phyloP scores from a whole-genome alignment of 2,797 vertebrate species.

The Coranthus polyacanthus region DNA sequence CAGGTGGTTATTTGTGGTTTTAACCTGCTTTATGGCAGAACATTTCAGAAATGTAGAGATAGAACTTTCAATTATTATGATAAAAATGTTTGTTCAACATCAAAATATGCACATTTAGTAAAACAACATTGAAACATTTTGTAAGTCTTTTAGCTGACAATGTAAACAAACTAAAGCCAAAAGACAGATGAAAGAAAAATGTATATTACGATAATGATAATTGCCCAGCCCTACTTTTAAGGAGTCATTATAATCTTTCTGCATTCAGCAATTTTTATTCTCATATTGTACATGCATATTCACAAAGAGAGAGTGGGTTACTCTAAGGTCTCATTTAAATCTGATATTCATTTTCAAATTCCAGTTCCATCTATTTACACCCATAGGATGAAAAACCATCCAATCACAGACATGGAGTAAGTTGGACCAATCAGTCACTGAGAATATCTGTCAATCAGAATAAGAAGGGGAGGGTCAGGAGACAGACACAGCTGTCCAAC shows the following conservation, averaged over 20 bases:
- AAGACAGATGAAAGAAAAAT: no score
- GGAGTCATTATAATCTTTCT: background rate
- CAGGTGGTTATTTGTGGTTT: no score
- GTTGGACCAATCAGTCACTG: constrained; percentile 69
- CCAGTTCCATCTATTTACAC: constrained; percentile 9
- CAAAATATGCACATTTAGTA: no score
- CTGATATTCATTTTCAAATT: constrained; percentile 68
- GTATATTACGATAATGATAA: no score
- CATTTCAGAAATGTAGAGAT: no score
- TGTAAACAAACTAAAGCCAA: no score
- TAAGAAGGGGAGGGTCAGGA: constrained; percentile 61
- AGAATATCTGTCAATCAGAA: constrained; percentile 65
- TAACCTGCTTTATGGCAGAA: no score
- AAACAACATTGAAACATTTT: no score
- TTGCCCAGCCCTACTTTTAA: background rate
- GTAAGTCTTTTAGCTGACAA: no score
- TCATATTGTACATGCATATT: constrained; percentile 16
- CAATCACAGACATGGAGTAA: constrained; percentile 51
- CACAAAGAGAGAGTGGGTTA: constrained; percentile 7
- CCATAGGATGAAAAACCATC: constrained; percentile 50
- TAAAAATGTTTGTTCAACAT: no score
- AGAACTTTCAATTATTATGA: no score
- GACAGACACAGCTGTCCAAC: constrained; percentile 79
- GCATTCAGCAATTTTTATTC: constrained; percentile 15
- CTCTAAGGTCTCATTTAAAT: constrained; percentile 32